A percentile compares a stretch with the other conserved stretches of the same genome.
Evolutionary conservation across 2,888 invertebrate genomes (phyloP).

Genomic region (Andrena bicolor): DNA sequence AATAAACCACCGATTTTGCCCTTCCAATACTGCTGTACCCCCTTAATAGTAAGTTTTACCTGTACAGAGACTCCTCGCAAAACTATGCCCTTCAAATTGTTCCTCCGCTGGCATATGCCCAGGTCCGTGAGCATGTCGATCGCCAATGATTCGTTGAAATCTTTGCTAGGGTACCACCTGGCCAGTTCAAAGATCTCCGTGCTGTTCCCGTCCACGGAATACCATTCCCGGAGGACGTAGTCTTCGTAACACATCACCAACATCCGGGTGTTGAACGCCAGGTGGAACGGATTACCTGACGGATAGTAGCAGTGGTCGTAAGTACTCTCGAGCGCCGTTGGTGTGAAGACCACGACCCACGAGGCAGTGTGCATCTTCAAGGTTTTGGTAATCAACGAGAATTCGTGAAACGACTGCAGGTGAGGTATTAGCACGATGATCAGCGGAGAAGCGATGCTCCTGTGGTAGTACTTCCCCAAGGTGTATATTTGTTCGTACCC

Average conservation of each 20-base stretch:
- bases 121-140: conserved; percentile 9
- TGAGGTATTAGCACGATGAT: conserved; percentile 51
- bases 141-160: neutral
- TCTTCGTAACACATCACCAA: conserved; percentile 65
- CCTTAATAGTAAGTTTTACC: conserved; percentile 31
- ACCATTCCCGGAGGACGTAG: conserved; percentile 72
- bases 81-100: conserved; percentile 55
- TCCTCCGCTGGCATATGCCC: conserved; percentile 59
- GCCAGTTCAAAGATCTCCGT: conserved; percentile 60
- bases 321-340: neutral
- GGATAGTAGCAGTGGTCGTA: conserved; percentile 62
- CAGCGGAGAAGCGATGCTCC: conserved; percentile 56
- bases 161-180: conserved; percentile 29
- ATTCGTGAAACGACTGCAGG: conserved; percentile 23
- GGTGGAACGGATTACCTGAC: conserved; percentile 65
- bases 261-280: conserved; percentile 73
- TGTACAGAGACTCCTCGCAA: conserved; percentile 54
- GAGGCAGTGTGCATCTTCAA: conserved; percentile 65
- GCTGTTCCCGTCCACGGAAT: conserved; percentile 58
- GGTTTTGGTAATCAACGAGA: conserved; percentile 34
- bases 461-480: conserved; percentile 2
- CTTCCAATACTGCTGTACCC: too few species aligned
- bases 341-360: conserved; percentile 71
- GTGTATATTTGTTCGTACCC: conserved; percentile 7
- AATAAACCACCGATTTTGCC: too few species aligned